A percentile compares a stretch with the other conserved stretches of the same genome.
Conservation (phyloP, 2,113 vertebrate species). For the Neolamprologus sp. region DNA sequence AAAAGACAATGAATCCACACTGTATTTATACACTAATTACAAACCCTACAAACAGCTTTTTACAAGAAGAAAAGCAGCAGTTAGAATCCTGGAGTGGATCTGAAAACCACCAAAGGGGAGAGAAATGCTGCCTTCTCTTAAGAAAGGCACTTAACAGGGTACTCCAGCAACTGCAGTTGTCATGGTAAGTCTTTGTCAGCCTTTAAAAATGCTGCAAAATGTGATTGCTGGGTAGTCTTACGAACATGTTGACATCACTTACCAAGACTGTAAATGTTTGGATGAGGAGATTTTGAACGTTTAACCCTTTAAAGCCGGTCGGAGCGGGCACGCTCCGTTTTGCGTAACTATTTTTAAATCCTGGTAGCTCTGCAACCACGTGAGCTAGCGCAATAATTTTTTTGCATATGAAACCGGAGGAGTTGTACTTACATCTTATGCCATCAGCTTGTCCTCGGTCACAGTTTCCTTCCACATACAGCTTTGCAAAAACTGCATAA, state of each 20-base stretch:
- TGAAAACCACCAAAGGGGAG: neutral
- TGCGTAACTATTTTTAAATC: no score
- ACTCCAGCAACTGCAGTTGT: neutral
- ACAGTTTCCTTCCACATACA: no score
- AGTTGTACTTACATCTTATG: no score
- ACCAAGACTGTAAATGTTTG: neutral
- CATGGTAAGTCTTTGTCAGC: neutral
- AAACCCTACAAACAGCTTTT: neutral
- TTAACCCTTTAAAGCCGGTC: neutral
- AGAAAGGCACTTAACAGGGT: neutral
- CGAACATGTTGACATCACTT: neutral
- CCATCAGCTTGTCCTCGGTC: no score
- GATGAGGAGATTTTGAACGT: neutral
- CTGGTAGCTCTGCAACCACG: no score
- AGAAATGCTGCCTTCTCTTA: neutral
- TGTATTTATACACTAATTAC: neutral
- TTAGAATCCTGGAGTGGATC: neutral
- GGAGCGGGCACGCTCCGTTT: fast-evolving
- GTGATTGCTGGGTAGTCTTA: neutral
- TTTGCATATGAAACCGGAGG: no score
- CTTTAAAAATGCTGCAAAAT: neutral
- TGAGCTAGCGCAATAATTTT: fast-evolving
- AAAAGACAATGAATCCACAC: neutral
- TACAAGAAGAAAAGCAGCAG: neutral
- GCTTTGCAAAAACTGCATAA: fast-evolving